A percentile compares a stretch with the other conserved stretches of the same genome.
Evolutionary conservation across 1,140 invertebrate genomes (phyloP).

Genomic region (Drosophila mayri): DNA sequence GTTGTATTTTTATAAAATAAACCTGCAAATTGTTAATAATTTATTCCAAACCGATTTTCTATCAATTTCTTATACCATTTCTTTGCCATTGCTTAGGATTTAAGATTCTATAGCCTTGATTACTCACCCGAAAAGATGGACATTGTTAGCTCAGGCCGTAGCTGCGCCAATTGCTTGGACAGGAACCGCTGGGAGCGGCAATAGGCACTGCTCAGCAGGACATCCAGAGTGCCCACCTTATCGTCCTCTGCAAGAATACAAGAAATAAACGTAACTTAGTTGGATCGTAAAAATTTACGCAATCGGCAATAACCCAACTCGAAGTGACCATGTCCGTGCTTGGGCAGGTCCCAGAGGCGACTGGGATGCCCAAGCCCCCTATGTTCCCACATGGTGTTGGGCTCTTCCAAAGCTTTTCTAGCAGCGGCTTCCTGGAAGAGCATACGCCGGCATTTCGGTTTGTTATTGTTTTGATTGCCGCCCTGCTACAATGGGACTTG

Average conservation of each 20-base stretch:
- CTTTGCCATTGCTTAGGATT: background rate
- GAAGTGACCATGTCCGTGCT: conserved; percentile 35
- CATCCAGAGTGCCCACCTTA: conserved; percentile 91
- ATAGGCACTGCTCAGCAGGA: conserved; percentile 93
- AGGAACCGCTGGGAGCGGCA: conserved; percentile 96
- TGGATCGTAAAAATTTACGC: background rate
- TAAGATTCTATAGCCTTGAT: background rate
- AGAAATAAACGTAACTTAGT: conserved; percentile 14
- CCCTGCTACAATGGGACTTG: conserved; percentile 11
- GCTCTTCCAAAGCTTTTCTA: conserved; percentile 46
- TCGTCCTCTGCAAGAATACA: conserved; percentile 86
- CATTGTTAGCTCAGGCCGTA: conserved; percentile 99
- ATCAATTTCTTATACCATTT: background rate
- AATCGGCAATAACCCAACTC: conserved; percentile 11
- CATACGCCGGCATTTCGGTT: conserved; percentile 8
- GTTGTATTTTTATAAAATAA: background rate
- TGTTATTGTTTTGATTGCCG: conserved; percentile 49
- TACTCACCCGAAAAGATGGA: conserved; percentile 98
- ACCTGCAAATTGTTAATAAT: background rate
- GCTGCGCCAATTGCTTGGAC: conserved; percentile 95
- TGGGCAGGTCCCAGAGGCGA: conserved; percentile 33
- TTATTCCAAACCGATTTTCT: background rate
- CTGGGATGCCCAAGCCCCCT: conserved; percentile 11
- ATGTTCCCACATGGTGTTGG: background rate
- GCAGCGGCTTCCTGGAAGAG: conserved; percentile 15